Conservation (phyloP, 1,140 invertebrate species). For the Stenopsyche tienmushanensis region DNA sequence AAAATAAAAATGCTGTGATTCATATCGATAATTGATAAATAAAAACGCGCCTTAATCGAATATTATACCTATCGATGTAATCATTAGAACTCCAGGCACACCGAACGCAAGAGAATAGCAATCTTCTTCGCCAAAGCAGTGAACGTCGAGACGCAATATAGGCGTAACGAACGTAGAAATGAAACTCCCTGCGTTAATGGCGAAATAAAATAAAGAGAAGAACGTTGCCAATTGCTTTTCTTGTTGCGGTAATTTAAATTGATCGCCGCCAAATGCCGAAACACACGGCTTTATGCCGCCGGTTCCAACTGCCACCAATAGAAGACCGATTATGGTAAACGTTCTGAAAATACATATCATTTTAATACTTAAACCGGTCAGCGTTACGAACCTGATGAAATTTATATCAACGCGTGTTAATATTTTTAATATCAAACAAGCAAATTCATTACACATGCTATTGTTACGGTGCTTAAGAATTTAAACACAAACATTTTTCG, state of each 20-base stretch:
- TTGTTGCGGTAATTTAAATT: conserved; percentile 82
- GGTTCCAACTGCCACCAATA: conserved; percentile 85
- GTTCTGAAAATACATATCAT: conserved; percentile 55
- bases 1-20: background rate
- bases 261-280: conserved; percentile 95
- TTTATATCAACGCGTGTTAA: too few species aligned
- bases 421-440: too few species aligned
- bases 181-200: conserved; percentile 90
- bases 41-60: background rate
- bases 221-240: conserved; percentile 75
- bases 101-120: conserved; percentile 94
- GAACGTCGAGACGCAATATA: conserved; percentile 75
- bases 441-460: too few species aligned
- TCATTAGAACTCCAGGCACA: conserved; percentile 84
- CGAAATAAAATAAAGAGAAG: conserved; percentile 93
- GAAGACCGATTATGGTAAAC: conserved; percentile 75
- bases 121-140: conserved; percentile 76
- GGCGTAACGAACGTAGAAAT: conserved; percentile 90
- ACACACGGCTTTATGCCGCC: conserved; percentile 99
- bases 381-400: too few species aligned
- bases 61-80: conserved; percentile 68
- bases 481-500: too few species aligned
- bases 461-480: too few species aligned
- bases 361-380: too few species aligned
- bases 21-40: background rate